phyloP scores from a whole-genome alignment of 2,113 vertebrate genomes.

The Aviceda subcristata region DNA sequence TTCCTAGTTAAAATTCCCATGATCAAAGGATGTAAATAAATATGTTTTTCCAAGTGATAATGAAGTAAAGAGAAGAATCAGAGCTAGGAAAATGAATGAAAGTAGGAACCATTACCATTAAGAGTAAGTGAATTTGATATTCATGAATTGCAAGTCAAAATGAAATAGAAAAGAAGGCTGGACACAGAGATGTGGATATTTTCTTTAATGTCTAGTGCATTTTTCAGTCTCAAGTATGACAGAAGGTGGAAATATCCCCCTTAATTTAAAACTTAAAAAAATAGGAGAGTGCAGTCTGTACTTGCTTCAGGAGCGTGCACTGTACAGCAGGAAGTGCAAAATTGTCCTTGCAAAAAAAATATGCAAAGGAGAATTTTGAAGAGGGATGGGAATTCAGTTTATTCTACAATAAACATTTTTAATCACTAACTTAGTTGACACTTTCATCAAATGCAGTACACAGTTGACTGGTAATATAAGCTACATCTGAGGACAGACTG shows the following conservation, averaged over 20 bases:
- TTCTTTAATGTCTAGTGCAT: slow-evolving; percentile 12
- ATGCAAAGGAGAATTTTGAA: neutral
- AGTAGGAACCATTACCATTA: neutral
- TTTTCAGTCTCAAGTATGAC: neutral
- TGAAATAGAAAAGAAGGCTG: slow-evolving; percentile 8
- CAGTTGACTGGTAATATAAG: neutral
- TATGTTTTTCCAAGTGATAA: neutral
- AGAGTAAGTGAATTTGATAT: neutral
- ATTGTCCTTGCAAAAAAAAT: neutral
- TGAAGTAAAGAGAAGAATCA: neutral
- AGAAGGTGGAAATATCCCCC: neutral
- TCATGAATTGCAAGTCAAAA: neutral
- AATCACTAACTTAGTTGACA: neutral
- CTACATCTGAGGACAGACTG: neutral
- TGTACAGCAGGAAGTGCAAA: neutral
- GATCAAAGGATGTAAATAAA: neutral
- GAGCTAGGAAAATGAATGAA: neutral
- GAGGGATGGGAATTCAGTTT: neutral
- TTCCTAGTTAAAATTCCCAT: neutral
- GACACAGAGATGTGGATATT: neutral
- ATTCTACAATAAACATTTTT: neutral
- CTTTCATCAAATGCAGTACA: neutral
- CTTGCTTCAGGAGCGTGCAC: neutral
- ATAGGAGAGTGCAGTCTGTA: neutral
- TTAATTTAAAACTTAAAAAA: neutral